Conservation (phyloP, 2,113 vertebrate genomes). For the Muntiacus muntjak region DNA sequence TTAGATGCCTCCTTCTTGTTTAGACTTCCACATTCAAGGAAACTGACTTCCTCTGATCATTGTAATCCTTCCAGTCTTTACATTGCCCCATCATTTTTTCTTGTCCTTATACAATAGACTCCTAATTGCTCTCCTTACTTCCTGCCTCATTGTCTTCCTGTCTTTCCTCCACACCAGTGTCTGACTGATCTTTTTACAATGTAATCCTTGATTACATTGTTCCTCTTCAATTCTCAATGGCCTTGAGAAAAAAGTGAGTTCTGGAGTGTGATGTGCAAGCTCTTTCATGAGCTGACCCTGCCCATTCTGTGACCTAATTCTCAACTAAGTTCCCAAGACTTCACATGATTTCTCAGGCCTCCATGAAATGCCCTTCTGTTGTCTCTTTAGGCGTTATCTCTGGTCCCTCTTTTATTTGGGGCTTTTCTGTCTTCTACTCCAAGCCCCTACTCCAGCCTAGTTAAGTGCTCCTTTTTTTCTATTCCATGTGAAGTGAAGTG, state of each 20-base stretch:
- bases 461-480: not conserved
- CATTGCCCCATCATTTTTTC: slow-evolving; percentile 20
- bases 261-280: not conserved
- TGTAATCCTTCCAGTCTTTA: slow-evolving; percentile 27
- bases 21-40: slow-evolving; percentile 13
- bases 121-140: not conserved
- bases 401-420: not conserved
- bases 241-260: not conserved
- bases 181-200: not conserved
- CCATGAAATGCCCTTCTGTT: not conserved
- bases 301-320: not conserved
- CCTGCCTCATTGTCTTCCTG: not conserved
- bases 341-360: not conserved
- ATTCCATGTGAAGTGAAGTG: not conserved
- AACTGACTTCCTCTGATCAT: slow-evolving; percentile 24
- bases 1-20: not conserved
- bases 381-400: not conserved
- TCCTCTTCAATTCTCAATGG: not conserved
- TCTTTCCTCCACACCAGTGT: not conserved
- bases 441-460: not conserved
- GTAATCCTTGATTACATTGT: not conserved
- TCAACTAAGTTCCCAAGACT: not conserved
- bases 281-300: not conserved
- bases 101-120: not conserved
- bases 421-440: not conserved